phyloP scores from a whole-genome alignment of 2,797 vertebrate genomes.

The Meriones psammophilus region DNA sequence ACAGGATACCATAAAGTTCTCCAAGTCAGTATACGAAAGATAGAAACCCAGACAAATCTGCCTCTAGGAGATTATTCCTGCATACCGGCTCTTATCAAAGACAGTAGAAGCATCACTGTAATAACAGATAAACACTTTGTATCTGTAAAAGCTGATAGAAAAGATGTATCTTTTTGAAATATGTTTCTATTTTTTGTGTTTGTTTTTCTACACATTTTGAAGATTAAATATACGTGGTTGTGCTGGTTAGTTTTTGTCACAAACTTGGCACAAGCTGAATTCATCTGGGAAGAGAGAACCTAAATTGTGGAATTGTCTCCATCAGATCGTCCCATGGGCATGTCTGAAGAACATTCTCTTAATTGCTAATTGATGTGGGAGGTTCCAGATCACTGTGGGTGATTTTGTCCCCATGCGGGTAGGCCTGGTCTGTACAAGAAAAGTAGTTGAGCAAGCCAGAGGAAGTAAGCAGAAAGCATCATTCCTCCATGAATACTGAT shows the following conservation, averaged over 20 bases:
- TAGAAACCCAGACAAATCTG: neutral
- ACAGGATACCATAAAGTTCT: neutral
- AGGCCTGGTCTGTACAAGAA: neutral
- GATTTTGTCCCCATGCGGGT: neutral
- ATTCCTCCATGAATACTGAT: neutral
- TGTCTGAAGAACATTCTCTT: neutral
- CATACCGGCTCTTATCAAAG: neutral
- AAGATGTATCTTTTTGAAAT: conserved; percentile 28
- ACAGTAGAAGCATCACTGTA: neutral
- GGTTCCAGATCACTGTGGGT: too few species aligned
- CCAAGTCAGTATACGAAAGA: neutral
- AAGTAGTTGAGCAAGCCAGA: neutral
- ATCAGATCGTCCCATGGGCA: neutral
- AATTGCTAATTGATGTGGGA: neutral
- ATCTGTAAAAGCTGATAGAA: neutral
- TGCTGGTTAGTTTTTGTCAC: neutral
- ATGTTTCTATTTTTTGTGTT: neutral
- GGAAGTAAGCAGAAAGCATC: neutral
- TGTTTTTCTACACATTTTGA: neutral
- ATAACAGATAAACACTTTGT: neutral
- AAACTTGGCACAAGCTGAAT: neutral
- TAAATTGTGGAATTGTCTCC: neutral
- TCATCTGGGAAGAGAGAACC: neutral
- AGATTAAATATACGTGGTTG: neutral
- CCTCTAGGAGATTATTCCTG: neutral